Evolutionary conservation across 2,797 vertebrate genomes (phyloP).

Genomic region (Betta splendens): DNA sequence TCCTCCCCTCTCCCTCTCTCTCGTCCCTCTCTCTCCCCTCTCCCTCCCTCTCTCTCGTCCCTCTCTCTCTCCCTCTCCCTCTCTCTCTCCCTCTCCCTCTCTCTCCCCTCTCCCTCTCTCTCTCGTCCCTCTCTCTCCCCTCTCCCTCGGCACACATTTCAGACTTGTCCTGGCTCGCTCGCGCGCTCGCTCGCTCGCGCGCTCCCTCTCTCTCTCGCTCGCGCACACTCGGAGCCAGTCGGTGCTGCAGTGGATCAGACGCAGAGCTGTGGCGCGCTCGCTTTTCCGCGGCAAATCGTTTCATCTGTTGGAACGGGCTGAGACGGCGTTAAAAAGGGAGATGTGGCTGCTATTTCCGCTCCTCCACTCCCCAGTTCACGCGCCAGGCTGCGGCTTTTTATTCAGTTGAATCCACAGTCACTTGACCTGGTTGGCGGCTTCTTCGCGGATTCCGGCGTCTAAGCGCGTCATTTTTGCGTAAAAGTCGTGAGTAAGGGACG

Average conservation of each 20-base stretch:
- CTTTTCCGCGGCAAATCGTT: slow-evolving; percentile 42
- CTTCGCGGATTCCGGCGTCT: slow-evolving; percentile 23
- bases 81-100: no score
- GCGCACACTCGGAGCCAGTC: slow-evolving; percentile 35
- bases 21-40: no score
- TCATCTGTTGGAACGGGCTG: slow-evolving; percentile 48
- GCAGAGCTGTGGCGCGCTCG: slow-evolving; percentile 60
- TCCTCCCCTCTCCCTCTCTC: slow-evolving; percentile 14
- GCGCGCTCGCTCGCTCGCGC: slow-evolving; percentile 17
- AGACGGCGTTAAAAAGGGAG: slow-evolving; percentile 21
- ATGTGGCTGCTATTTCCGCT: slow-evolving; percentile 24
- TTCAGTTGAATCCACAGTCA: neutral
- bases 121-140: slow-evolving; percentile 5
- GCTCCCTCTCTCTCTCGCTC: slow-evolving; percentile 14
- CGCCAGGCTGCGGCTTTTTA: neutral
- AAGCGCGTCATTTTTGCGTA: slow-evolving; percentile 24
- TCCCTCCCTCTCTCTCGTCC: no score
- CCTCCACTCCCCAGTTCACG: slow-evolving; percentile 12
- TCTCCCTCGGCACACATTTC: slow-evolving; percentile 23
- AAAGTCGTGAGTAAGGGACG: slow-evolving; percentile 35
- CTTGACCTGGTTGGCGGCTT: slow-evolving; percentile 17
- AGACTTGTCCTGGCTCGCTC: slow-evolving; percentile 5
- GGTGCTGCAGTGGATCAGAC: slow-evolving; percentile 77
- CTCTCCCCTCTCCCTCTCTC: no score
- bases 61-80: no score